Evolutionary conservation across 2,797 vertebrate genomes (phyloP), one percentile per base, ranked within the genome.

Genomic region (Acridotheres tristis): DNA sequence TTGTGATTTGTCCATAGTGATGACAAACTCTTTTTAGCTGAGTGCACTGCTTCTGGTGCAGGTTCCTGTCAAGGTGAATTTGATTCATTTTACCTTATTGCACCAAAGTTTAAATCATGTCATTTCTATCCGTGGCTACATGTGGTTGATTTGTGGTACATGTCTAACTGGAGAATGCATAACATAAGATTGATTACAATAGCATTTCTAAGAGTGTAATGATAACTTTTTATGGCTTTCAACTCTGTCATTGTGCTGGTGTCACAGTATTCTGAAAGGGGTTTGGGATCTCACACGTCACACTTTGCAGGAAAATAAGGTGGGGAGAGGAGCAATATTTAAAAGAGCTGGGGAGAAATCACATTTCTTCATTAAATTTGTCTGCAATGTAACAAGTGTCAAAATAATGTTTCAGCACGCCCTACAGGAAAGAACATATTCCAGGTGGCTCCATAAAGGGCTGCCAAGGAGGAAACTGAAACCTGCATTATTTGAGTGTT

Each of bases 61-160:
- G 71, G 62, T 91, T 85, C 84, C 89, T 96, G 95, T 96, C 97
- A 94, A 80, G 58, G 92, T 61, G 94, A 89, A 75, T 95, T 96
- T 97, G 96, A 98, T 98, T 97, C 90, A 97, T 97, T 97, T 97
- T 93, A 89, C 91, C 43, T 97, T 97, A 96, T 97, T 96, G 97
- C 97, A 96, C 97, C 94, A 51, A 93, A 84, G 94, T 97, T 96
- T 97, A 97, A 97, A 98, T 98, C 94, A 97, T 97, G 96, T 97
- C 89, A 93, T 91, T 97, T 94, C 89, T 91, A 61, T 96, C 96
- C 85, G 47, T 94, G 93, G 90, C 94, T 97, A 88, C 93, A 54
- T 48, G 95, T 77, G 96, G 84, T 88, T 98, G 97, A 98, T 97
- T 97, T 97, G 93, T 96, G 97, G 95, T 84, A 80, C 91, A 14